Conservation (phyloP, 2,888 invertebrate species). For the Escarpia spicata region DNA sequence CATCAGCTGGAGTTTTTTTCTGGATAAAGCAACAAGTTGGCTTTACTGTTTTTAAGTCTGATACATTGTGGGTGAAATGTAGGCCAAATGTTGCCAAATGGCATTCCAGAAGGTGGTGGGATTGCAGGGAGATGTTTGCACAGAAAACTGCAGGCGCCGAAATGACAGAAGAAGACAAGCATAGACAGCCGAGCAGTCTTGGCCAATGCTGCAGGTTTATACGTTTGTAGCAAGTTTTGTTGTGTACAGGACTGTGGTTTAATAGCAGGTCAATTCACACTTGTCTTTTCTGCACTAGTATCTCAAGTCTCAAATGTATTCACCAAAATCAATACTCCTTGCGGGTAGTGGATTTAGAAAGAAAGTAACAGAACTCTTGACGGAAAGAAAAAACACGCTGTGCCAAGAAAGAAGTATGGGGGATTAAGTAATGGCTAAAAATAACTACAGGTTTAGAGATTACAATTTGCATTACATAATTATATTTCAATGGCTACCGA, state of each 20-base stretch:
- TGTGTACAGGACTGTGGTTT: neutral
- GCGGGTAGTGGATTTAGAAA: neutral
- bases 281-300: neutral
- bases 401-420: neutral
- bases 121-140: neutral
- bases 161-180: neutral
- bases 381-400: neutral
- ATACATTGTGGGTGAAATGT: constrained; percentile 6
- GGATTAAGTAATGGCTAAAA: neutral
- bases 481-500: neutral
- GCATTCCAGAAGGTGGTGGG: neutral
- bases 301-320: neutral
- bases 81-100: neutral
- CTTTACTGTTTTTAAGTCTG: neutral
- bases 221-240: constrained; percentile 11
- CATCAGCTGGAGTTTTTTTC: neutral
- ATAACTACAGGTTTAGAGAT: neutral
- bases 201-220: neutral
- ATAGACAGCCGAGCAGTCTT: neutral
- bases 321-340: neutral
- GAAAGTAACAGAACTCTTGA: neutral
- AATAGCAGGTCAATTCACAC: neutral
- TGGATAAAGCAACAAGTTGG: constrained; percentile 16
- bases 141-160: neutral
- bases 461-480: too few relatives aligned